phyloP scores from a whole-genome alignment of 1,140 invertebrate genomes.

The Fopius arisanus region DNA sequence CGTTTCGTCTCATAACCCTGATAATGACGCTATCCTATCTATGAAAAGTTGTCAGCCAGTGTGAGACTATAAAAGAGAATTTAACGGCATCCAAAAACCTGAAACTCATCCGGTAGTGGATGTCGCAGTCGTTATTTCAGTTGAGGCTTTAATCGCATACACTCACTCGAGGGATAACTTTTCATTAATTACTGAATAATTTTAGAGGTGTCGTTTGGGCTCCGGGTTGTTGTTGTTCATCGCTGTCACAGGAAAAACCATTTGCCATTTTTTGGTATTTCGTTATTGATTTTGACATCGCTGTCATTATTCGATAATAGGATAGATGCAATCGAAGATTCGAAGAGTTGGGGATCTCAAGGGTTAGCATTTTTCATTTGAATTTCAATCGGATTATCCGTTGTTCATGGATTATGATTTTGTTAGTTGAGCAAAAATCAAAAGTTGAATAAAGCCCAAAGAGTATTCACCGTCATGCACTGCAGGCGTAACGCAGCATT shows the following conservation, averaged over 20 bases:
- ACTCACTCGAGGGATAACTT: neutral
- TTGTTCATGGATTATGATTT: too few species aligned
- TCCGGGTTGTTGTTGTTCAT: neutral
- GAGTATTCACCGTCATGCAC: too few species aligned
- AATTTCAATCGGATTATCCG: too few species aligned
- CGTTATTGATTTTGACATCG: too few species aligned
- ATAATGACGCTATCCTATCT: neutral
- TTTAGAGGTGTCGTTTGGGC: neutral
- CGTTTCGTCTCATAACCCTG: neutral
- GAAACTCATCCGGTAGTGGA: neutral
- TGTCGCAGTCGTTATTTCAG: neutral
- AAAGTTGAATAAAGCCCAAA: too few species aligned
- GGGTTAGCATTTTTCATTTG: too few species aligned
- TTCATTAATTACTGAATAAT: conserved; percentile 1
- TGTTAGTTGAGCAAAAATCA: too few species aligned
- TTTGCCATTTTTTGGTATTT: too few species aligned
- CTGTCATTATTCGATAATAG: too few species aligned
- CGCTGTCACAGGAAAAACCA: neutral
- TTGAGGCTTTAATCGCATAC: neutral
- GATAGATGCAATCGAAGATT: too few species aligned
- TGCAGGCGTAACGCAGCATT: too few species aligned
- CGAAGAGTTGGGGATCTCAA: too few species aligned
- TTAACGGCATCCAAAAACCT: conserved; percentile 1
- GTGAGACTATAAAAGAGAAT: conserved; percentile 7
- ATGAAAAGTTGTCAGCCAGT: neutral